phyloP scores from a whole-genome alignment of 2,797 vertebrate species.

The Leucoraja ocellata region DNA sequence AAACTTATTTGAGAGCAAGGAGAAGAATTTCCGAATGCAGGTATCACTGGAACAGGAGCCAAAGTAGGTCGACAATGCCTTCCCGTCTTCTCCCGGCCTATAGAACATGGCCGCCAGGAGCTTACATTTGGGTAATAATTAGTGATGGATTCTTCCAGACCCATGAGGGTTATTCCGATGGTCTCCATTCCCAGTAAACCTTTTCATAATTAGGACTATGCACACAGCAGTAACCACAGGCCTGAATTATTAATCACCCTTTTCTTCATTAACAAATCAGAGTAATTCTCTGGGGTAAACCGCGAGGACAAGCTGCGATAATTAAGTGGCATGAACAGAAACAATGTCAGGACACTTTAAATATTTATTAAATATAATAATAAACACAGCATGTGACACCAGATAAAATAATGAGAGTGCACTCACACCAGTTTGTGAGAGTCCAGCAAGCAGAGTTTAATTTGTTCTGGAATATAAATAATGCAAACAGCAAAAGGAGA shows the following conservation, averaged over 20 bases:
- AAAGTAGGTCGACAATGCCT: too few relatives aligned
- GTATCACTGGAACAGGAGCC: neutral
- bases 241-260: slow-evolving; percentile 34
- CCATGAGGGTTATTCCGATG: neutral
- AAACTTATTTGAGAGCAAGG: neutral
- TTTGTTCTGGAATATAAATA: neutral
- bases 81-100: neutral
- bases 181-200: neutral
- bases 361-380: slow-evolving; percentile 35
- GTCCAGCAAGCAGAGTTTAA: neutral
- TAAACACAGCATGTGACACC: neutral
- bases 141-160: neutral
- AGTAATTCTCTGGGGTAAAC: neutral
- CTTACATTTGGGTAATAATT: neutral
- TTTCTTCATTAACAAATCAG: slow-evolving; percentile 36
- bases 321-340: slow-evolving; percentile 24
- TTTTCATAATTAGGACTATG: slow-evolving; percentile 37
- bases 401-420: slow-evolving; percentile 19
- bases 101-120: neutral
- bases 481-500: neutral
- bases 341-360: slow-evolving; percentile 34
- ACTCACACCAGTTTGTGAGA: neutral
- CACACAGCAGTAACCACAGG: neutral
- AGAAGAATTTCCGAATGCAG: neutral
- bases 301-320: slow-evolving; percentile 12